Evolutionary conservation across 2,113 vertebrate genomes (phyloP).

Genomic region (Noctilio leporinus): DNA sequence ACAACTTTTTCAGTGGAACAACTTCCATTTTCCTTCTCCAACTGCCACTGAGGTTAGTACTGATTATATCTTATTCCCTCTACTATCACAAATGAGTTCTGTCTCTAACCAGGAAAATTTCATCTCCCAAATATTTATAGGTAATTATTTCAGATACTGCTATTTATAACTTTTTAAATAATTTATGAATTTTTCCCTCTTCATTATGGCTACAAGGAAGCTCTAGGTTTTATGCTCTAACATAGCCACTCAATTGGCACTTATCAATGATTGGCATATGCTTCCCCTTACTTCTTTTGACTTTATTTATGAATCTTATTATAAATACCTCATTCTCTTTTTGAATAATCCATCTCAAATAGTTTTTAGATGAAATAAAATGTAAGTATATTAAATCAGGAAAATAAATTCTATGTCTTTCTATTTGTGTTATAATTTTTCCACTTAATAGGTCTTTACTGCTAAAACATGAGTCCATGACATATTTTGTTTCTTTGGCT

Average conservation of each 20-base stretch:
- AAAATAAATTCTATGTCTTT: not conserved
- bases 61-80: not conserved
- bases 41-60: not conserved
- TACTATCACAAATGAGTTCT: not conserved
- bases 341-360: not conserved
- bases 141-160: not conserved
- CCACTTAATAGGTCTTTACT: not conserved
- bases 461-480: constrained; percentile 31
- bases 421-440: constrained; percentile 17
- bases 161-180: not conserved
- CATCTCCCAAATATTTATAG: not conserved
- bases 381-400: not conserved
- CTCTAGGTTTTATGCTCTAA: not conserved
- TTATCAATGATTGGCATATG: not conserved
- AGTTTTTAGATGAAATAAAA: not conserved
- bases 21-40: not conserved
- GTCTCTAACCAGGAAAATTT: not conserved
- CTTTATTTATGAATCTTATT: not conserved
- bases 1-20: not conserved
- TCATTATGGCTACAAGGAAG: not conserved
- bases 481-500: constrained; percentile 43
- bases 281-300: not conserved
- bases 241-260: no score
- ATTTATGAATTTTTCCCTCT: not conserved
- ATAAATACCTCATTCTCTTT: not conserved